A percentile compares a stretch with the other conserved stretches of the same genome.
Conservation (phyloP, 1,140 invertebrate species). For the Andricus grossulariae region DNA sequence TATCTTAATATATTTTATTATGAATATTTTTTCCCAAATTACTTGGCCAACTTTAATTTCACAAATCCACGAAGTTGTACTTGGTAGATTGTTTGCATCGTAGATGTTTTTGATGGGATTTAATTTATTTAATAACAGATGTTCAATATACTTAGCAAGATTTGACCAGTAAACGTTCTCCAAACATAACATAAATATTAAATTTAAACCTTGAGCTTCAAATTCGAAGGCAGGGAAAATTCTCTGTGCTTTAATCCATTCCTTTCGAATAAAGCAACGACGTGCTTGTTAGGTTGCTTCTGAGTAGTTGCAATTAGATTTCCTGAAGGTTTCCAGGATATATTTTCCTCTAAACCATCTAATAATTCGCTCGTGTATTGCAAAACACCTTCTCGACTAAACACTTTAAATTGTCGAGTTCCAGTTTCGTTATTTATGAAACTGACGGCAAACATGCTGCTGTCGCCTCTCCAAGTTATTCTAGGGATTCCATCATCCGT, state of each 20-base stretch:
- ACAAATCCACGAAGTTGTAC: too few relatives aligned
- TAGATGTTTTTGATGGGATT: too few relatives aligned
- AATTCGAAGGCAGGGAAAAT: constrained; percentile 83
- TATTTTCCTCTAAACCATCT: constrained; percentile 80
- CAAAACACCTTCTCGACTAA: constrained; percentile 84
- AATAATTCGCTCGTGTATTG: constrained; percentile 84
- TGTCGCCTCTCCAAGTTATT: constrained; percentile 91
- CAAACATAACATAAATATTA: constrained; percentile 27
- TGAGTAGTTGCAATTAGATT: constrained; percentile 87
- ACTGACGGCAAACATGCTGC: constrained; percentile 87
- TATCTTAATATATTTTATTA: too few relatives aligned
- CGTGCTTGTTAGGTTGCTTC: constrained; percentile 80
- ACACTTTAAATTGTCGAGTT: constrained; percentile 82
- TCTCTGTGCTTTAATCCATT: constrained; percentile 93
- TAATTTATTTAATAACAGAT: constrained; percentile 21
- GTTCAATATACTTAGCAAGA: constrained; percentile 28
- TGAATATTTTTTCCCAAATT: too few relatives aligned
- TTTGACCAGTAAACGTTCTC: constrained; percentile 5
- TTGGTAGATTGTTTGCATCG: too few relatives aligned
- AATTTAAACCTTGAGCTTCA: constrained; percentile 71
- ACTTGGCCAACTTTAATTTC: too few relatives aligned
- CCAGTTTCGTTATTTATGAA: constrained; percentile 72
- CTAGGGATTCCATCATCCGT: constrained; percentile 76
- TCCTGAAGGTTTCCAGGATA: constrained; percentile 89
- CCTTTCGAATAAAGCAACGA: constrained; percentile 92